Evolutionary conservation across 2,888 invertebrate species (phyloP).

Genomic region (Ichneumoninae sp.): DNA sequence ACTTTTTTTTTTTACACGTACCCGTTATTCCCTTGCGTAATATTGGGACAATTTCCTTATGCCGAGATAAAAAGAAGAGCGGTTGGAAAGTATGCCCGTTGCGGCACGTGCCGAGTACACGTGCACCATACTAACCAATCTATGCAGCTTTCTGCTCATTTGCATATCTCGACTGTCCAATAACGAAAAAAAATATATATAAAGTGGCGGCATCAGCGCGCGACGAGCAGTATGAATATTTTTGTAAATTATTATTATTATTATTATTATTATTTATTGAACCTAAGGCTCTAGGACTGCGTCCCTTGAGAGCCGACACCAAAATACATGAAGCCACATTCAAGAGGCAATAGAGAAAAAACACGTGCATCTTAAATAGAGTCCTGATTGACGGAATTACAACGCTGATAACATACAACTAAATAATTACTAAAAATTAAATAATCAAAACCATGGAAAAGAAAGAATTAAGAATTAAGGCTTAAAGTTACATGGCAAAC

Average conservation of each 20-base stretch:
- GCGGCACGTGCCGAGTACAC: conserved; percentile 24
- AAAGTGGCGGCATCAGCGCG: neutral
- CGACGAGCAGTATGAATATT: neutral
- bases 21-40: neutral
- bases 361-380: too few species aligned
- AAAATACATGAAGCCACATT: too few species aligned
- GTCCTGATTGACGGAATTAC: too few species aligned
- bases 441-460: too few species aligned
- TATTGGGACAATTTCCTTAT: neutral
- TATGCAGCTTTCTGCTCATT: neutral
- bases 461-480: too few species aligned
- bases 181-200: neutral
- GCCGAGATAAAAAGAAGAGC: neutral
- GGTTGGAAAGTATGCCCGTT: neutral
- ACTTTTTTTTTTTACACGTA: neutral
- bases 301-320: too few species aligned
- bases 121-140: neutral
- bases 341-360: too few species aligned
- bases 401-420: too few species aligned
- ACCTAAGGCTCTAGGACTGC: too few species aligned
- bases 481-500: neutral
- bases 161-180: neutral
- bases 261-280: too few species aligned
- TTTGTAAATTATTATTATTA: neutral
- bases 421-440: too few species aligned